These are phyloP conservation scores for Struthio camelus DNA, from an alignment of 2,113 vertebrate genomes.

Conservation along the genomic window DNA sequence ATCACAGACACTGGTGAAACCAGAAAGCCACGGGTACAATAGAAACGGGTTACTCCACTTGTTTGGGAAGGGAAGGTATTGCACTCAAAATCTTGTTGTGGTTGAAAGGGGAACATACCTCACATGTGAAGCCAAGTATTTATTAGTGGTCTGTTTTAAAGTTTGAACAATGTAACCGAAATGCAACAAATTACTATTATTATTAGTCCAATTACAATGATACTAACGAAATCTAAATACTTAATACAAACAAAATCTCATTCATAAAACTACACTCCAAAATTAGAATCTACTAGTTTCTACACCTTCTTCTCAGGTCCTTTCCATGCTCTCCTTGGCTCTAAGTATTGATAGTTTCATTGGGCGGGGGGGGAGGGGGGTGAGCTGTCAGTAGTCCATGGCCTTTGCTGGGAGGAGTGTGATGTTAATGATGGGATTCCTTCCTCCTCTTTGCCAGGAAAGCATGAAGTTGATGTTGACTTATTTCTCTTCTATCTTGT, in stretches of 20 bases:
- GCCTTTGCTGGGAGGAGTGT: background rate
- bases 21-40: background rate
- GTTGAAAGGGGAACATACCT: background rate
- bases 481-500: background rate
- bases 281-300: background rate
- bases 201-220: background rate
- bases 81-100: background rate
- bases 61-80: background rate
- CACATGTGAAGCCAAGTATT: background rate
- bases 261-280: background rate
- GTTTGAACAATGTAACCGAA: background rate
- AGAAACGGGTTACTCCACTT: background rate
- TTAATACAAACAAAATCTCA: background rate
- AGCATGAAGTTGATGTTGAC: background rate
- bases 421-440: background rate
- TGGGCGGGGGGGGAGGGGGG: no score
- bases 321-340: rapidly evolving
- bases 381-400: background rate
- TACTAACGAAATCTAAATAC: background rate
- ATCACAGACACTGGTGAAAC: background rate
- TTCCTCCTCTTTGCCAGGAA: background rate
- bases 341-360: background rate
- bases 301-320: background rate
- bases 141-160: background rate
- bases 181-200: background rate